Conservation (phyloP, 2,113 vertebrate species). For the Raja brachyura region DNA sequence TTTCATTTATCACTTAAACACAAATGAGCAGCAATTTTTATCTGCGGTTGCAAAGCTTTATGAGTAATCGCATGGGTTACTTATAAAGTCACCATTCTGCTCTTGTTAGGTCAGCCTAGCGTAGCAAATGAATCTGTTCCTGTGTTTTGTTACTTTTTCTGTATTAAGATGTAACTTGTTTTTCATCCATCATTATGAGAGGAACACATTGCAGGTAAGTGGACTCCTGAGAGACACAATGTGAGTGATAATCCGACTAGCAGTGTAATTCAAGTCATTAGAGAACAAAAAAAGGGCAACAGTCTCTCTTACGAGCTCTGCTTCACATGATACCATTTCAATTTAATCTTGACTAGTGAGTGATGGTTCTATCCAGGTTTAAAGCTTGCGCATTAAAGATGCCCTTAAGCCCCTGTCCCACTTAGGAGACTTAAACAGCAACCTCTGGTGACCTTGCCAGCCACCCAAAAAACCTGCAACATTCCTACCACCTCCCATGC, state of each 20-base stretch:
- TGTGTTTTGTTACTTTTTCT: slow-evolving; percentile 16
- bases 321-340: neutral
- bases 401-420: too few relatives aligned
- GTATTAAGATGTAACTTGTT: slow-evolving; percentile 11
- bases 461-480: too few relatives aligned
- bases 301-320: neutral
- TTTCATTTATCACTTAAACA: slow-evolving; percentile 37
- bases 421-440: too few relatives aligned
- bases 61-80: slow-evolving; percentile 22
- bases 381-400: neutral
- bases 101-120: slow-evolving; percentile 10
- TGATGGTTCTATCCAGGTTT: neutral
- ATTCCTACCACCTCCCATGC: too few relatives aligned
- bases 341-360: neutral
- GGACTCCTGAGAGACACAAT: neutral
- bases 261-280: slow-evolving; percentile 5
- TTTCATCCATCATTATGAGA: slow-evolving; percentile 32
- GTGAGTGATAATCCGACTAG: neutral
- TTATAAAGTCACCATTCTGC: slow-evolving; percentile 2
- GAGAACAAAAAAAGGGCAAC: neutral
- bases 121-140: slow-evolving; percentile 13
- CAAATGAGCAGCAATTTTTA: slow-evolving; percentile 34
- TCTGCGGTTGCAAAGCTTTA: slow-evolving; percentile 13
- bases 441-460: too few relatives aligned
- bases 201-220: slow-evolving; percentile 5